Evolutionary conservation across 2,888 invertebrate genomes (phyloP).

Genomic region (Gonocerus acuteangulatus): DNA sequence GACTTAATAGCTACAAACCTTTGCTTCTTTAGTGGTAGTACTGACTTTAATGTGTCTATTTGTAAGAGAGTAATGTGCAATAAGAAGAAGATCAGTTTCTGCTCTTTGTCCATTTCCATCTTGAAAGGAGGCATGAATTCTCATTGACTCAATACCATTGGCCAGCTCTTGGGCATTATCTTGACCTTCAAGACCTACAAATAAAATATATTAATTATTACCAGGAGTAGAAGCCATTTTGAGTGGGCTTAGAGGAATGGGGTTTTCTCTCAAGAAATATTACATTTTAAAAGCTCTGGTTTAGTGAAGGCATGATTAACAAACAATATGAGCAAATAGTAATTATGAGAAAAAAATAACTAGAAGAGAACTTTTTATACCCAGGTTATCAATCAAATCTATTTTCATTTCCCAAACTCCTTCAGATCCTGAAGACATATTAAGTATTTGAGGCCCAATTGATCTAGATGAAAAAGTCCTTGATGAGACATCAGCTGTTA

Average conservation of each 20-base stretch:
- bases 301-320: no score
- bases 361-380: slow-evolving; percentile 41
- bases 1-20: no score
- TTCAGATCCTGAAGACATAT: slow-evolving; percentile 56
- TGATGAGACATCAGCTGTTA: slow-evolving; percentile 57
- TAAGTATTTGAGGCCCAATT: slow-evolving; percentile 54
- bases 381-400: slow-evolving; percentile 62
- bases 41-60: slow-evolving; percentile 76
- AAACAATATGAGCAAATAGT: no score
- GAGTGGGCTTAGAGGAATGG: no score
- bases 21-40: slow-evolving; percentile 73
- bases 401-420: slow-evolving; percentile 79
- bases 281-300: no score
- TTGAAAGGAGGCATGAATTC: slow-evolving; percentile 58
- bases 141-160: slow-evolving; percentile 58
- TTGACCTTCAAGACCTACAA: slow-evolving; percentile 46
- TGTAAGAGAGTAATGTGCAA: slow-evolving; percentile 72
- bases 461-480: slow-evolving; percentile 55
- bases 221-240: no score
- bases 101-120: slow-evolving; percentile 63
- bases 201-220: background rate
- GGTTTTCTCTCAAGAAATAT: no score
- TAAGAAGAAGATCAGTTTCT: slow-evolving; percentile 59
- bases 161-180: slow-evolving; percentile 56
- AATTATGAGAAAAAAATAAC: no score